Conservation (phyloP, 2,797 vertebrate genomes). For the Fratercula arctica region DNA sequence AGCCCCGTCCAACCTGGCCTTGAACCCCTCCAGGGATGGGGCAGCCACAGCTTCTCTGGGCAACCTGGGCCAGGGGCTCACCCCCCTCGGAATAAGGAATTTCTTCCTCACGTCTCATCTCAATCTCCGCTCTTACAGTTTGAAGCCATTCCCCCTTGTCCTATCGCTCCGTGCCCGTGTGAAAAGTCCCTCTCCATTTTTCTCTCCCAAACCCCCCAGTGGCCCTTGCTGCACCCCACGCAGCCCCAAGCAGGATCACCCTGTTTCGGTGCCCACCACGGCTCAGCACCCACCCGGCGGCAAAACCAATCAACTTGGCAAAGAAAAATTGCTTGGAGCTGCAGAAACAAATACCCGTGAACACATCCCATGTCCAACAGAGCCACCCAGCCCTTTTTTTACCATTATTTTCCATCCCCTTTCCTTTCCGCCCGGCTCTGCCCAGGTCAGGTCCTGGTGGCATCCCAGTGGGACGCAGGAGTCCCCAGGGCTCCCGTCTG, state of each 20-base stretch:
- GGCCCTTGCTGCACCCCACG: background rate
- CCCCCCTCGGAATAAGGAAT: background rate
- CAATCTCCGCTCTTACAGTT: background rate
- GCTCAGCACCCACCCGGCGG: rapidly evolving
- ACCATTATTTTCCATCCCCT: background rate
- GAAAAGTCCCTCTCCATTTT: background rate
- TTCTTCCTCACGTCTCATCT: background rate
- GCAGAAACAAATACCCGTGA: too few relatives aligned
- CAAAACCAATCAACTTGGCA: background rate
- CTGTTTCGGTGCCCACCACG: background rate
- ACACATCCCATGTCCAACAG: background rate
- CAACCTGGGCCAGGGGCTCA: background rate
- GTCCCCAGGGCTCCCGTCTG: background rate
- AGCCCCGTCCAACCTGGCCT: background rate
- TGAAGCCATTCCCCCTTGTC: background rate
- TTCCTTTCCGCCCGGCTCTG: background rate
- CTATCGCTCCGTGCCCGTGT: background rate
- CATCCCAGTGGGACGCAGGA: background rate
- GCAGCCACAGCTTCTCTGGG: too few relatives aligned
- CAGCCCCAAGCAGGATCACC: background rate
- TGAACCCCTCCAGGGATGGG: background rate
- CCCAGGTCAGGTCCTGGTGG: background rate
- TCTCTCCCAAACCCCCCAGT: background rate
- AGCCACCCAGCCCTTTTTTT: background rate
- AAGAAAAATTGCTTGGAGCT: background rate